A percentile compares a stretch with the other conserved stretches of the same genome.
Evolutionary conservation across 1,140 invertebrate species (phyloP).

Genomic region (Sinonovacula constricta): DNA sequence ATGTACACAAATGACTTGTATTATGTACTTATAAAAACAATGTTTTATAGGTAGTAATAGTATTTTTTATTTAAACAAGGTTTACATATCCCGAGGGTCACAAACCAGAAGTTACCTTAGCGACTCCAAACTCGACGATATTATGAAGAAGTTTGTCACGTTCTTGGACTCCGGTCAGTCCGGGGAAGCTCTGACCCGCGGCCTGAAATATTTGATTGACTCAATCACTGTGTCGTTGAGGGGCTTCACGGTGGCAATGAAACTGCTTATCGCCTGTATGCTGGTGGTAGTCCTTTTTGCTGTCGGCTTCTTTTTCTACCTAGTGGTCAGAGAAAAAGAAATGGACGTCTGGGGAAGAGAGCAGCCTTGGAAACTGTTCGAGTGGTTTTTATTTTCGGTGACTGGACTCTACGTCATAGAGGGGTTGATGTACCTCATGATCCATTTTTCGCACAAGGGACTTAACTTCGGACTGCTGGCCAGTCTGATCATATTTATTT

Average conservation of each 20-base stretch:
- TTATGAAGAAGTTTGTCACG: background rate
- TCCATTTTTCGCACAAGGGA: background rate
- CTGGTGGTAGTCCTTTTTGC: background rate
- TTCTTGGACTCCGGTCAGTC: background rate
- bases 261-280: background rate
- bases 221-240: background rate
- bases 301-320: constrained; percentile 3
- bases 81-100: background rate
- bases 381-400: background rate
- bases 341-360: constrained; percentile 13
- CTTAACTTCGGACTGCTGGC: background rate
- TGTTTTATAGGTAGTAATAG: too few relatives aligned
- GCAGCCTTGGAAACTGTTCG: background rate
- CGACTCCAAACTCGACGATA: background rate
- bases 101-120: background rate
- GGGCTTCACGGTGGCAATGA: constrained; percentile 7
- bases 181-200: background rate
- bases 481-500: background rate
- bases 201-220: constrained; percentile 6
- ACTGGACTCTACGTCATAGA: constrained; percentile 14
- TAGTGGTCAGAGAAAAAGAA: constrained; percentile 4
- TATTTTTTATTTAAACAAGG: too few relatives aligned
- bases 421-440: background rate
- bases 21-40: too few relatives aligned
- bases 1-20: too few relatives aligned